Base-by-base conservation (phyloP, 2,888 invertebrate species). In the Mycalesis mineus region DNA sequence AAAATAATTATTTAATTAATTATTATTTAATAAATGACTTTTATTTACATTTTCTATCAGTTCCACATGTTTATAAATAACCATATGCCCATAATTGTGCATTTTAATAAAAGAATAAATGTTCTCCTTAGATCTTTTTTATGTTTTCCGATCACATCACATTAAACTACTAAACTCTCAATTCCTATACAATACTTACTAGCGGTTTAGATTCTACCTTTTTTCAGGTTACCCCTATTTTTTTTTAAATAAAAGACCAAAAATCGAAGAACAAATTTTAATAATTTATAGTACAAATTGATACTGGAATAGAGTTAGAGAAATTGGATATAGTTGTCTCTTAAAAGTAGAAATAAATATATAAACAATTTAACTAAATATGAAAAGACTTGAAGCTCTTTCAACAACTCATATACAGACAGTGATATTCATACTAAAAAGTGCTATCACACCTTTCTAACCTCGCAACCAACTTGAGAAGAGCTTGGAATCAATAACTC, bases 251-350 rank as follows among this genome's bases (percentile, higher is more conserved):
- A 41, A 64, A 63, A 57, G 55, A 54, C 41, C 47, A 65, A 52
- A 60, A 51, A 51, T 65, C 71, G 74, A 73, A 77, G 73, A 86
- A 79, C 81, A 84, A 77, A 78, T 78, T 81, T 76, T 73, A 78
- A 69, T 74, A 63, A 40, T 84, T 82, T 84, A 85, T 84, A 84
- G 81, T 86, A 88, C 76, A 88, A 87, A 84, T 83, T 67, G 71
- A 80, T 82, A 84, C 75, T 88, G 86, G 88, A 88, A 88, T 88
- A 80, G 80, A 84, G 78, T 79, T 78, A 74, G 80, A 83, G 81
- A 80, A 63, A 63, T 65, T 80, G 82, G 75, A 81, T 81, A 77
- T 74, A 81, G 29, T 73, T 73, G 72, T 72, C 67, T 67, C 75
- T 78, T 81, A 82, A 78, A 69, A 76, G 73, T 84, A 79, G 76